These are phyloP conservation scores for Camarhynchus parvulus DNA, from an alignment of 2,113 vertebrate species.

Conservation along the genomic window DNA sequence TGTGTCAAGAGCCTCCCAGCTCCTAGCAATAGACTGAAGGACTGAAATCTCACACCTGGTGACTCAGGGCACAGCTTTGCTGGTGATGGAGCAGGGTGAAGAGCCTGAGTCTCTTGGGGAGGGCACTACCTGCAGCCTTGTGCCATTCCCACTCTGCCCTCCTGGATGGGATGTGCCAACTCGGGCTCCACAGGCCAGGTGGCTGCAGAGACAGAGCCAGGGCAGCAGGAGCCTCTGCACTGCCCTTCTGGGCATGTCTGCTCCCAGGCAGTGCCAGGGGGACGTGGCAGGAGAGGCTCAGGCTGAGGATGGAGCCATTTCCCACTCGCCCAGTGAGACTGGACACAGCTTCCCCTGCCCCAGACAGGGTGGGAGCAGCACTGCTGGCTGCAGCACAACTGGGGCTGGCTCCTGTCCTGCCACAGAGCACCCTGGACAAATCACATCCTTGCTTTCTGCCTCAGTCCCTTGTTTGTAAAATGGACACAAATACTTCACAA, in stretches of 20 bases:
- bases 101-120: rapidly evolving
- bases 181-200: not conserved
- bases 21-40: not conserved
- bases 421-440: not conserved
- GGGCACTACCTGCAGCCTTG: rapidly evolving
- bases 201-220: rapidly evolving
- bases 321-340: rapidly evolving
- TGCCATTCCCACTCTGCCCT: rapidly evolving
- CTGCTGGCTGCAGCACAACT: rapidly evolving
- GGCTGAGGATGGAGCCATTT: rapidly evolving
- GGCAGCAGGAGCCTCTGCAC: not conserved
- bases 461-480: not conserved
- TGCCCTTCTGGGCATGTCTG: rapidly evolving
- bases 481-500: conserved; percentile 26
- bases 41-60: rapidly evolving
- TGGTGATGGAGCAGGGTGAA: rapidly evolving
- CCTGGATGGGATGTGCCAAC: rapidly evolving
- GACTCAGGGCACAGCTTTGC: not conserved
- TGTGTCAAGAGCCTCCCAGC: not conserved
- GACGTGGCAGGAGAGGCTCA: rapidly evolving
- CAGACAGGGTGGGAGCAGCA: not conserved
- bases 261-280: not conserved
- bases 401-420: not conserved
- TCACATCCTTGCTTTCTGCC: not conserved
- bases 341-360: rapidly evolving